A percentile compares a stretch with the other conserved stretches of the same genome.
phyloP scores from a whole-genome alignment of 1,140 invertebrate species.

The Drosophila chauvacae region DNA sequence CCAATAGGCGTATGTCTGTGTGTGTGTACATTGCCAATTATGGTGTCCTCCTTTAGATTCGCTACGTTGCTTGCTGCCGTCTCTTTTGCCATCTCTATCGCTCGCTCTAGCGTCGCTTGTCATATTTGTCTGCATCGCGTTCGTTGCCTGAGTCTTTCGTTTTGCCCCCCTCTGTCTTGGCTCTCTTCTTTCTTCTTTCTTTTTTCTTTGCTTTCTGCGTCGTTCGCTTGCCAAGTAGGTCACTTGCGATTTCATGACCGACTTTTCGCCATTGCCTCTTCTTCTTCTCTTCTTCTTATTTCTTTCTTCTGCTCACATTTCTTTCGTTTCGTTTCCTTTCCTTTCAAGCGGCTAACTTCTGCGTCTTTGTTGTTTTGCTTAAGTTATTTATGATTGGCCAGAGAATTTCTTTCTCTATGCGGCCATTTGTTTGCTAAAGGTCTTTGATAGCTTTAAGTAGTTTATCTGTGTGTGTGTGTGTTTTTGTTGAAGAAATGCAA shows the following conservation, averaged over 20 bases:
- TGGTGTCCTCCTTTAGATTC: constrained; percentile 81
- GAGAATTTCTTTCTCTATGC: constrained; percentile 61
- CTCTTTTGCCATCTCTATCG: constrained; percentile 32
- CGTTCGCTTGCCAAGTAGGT: constrained; percentile 77
- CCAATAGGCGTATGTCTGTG: constrained; percentile 3
- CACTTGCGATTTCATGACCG: constrained; percentile 83
- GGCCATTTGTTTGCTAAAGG: constrained; percentile 26
- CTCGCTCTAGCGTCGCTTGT: constrained; percentile 67
- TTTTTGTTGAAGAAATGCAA: constrained; percentile 16
- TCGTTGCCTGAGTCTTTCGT: constrained; percentile 78
- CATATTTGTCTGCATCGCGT: constrained; percentile 78
- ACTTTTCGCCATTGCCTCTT: constrained; percentile 63
- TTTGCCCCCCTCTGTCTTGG: constrained; percentile 32
- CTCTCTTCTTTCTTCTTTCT: constrained; percentile 3
- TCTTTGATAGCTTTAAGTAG: constrained; percentile 19
- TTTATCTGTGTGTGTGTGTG: background rate
- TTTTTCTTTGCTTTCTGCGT: constrained; percentile 34
- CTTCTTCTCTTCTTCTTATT: constrained; percentile 23
- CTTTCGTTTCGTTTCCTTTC: constrained; percentile 42
- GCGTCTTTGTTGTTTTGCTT: constrained; percentile 36
- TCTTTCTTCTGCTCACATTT: constrained; percentile 32
- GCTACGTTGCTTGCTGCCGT: constrained; percentile 50
- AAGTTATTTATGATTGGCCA: constrained; percentile 71
- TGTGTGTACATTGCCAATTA: constrained; percentile 73
- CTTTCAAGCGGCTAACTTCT: constrained; percentile 30